These are phyloP conservation scores for Cinara cedri DNA, from an alignment of 2,888 invertebrate species.

Conservation along the genomic window DNA sequence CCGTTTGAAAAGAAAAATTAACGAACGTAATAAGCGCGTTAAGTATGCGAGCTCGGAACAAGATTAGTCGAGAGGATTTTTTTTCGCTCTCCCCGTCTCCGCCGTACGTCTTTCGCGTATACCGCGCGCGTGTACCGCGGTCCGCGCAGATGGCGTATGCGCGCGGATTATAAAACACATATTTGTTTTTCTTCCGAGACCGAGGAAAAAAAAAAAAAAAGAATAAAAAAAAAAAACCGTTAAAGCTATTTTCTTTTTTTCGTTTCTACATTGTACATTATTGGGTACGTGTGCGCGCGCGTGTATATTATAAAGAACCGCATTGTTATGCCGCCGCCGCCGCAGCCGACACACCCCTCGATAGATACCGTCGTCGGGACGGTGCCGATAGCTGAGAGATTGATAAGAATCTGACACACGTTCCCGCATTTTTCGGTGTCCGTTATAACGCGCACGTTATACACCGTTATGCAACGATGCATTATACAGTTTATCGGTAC, in stretches of 20 bases:
- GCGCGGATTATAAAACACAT: constrained; percentile 26
- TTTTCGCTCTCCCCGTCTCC: background rate
- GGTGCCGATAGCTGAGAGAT: background rate
- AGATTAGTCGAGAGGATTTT: constrained; percentile 30
- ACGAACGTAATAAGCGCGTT: background rate
- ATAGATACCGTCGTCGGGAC: constrained; percentile 13
- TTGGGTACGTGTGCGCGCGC: no score
- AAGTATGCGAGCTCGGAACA: background rate
- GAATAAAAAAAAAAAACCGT: constrained; percentile 44
- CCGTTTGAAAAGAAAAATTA: background rate
- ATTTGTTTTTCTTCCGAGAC: constrained; percentile 43
- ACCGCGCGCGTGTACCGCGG: background rate
- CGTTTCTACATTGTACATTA: background rate
- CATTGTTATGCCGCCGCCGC: constrained; percentile 12
- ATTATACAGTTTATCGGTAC: no score
- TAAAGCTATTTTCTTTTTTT: constrained; percentile 45
- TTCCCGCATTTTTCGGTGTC: background rate
- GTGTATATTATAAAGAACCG: constrained; percentile 17
- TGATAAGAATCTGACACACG: constrained; percentile 25
- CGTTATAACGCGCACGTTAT: no score
- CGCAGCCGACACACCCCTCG: constrained; percentile 26
- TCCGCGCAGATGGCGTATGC: constrained; percentile 9
- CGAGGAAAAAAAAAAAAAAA: background rate
- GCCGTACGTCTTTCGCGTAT: no score
- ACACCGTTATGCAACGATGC: no score